These are phyloP conservation scores for Pachymerium ferrugineum DNA, from an alignment of 2,888 invertebrate species.

Conservation along the genomic window DNA sequence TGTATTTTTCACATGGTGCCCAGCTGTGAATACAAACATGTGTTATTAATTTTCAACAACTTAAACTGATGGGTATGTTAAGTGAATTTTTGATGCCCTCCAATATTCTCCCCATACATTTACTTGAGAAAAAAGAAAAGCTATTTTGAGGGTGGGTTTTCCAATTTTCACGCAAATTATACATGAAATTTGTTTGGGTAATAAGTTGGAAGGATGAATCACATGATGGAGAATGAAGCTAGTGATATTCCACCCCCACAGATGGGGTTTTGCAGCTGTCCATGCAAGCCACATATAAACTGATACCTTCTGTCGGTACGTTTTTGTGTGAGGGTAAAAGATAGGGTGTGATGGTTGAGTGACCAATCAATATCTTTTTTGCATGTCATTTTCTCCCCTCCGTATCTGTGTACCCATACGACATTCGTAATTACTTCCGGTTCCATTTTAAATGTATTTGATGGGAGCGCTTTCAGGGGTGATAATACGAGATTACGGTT, in stretches of 20 bases:
- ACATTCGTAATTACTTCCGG: conserved; percentile 16
- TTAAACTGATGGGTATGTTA: conserved; percentile 1
- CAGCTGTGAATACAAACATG: conserved; percentile 20
- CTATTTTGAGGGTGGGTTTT: conserved; percentile 2
- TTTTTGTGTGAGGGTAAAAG: neutral
- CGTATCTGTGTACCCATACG: neutral
- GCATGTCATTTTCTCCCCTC: conserved; percentile 15
- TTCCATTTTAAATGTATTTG: conserved; percentile 5
- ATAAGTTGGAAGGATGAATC: neutral
- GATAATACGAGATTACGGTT: neutral
- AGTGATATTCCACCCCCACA: neutral
- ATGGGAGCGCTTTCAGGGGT: neutral
- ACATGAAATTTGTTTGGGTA: conserved; percentile 1
- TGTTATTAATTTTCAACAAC: conserved; percentile 22
- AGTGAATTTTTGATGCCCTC: neutral
- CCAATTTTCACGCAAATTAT: neutral
- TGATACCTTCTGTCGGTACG: conserved; percentile 16
- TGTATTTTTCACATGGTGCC: conserved; percentile 1
- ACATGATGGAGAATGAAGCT: neutral
- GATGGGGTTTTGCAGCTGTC: conserved; percentile 24
- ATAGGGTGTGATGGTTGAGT: neutral
- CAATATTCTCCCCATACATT: neutral
- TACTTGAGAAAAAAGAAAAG: neutral
- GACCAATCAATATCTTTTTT: conserved; percentile 19
- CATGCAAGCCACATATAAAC: neutral